Percentiles rank a stretch among this genome's conserved stretches.
phyloP scores from a whole-genome alignment of 2,797 vertebrate genomes.

The Perdix hodgsoniae region DNA sequence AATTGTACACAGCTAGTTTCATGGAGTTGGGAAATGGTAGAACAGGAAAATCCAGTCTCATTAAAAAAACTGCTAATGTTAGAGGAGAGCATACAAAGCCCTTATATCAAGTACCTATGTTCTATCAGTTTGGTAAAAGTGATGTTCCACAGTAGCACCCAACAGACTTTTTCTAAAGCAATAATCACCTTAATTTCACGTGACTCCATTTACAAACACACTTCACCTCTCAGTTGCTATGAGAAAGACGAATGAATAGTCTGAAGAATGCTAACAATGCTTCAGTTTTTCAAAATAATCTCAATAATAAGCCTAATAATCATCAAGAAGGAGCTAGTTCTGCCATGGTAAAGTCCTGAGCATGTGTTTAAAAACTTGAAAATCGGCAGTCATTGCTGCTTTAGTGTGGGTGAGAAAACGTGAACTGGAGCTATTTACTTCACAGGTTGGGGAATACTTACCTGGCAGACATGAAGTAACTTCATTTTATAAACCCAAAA shows the following conservation, averaged over 20 bases:
- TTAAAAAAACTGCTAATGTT: background rate
- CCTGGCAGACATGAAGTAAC: background rate
- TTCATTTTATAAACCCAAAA: background rate
- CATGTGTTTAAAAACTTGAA: background rate
- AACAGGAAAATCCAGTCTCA: background rate
- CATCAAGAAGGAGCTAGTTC: background rate
- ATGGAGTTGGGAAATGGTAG: background rate
- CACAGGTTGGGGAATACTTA: background rate
- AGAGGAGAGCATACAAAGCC: background rate
- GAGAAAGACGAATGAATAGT: background rate
- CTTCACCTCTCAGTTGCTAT: rapidly evolving
- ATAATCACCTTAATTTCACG: background rate
- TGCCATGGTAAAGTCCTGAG: background rate
- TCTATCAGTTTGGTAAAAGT: background rate
- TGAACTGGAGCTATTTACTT: background rate
- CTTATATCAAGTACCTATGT: background rate
- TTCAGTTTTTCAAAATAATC: background rate
- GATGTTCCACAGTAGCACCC: background rate
- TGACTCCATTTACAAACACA: background rate
- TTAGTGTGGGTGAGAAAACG: background rate
- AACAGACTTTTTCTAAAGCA: background rate
- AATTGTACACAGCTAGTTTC: background rate
- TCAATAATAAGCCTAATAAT: background rate
- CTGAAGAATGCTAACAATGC: background rate
- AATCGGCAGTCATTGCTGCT: background rate